Base-by-base conservation (phyloP, 2,888 invertebrate genomes). In the Aelia acuminata region DNA sequence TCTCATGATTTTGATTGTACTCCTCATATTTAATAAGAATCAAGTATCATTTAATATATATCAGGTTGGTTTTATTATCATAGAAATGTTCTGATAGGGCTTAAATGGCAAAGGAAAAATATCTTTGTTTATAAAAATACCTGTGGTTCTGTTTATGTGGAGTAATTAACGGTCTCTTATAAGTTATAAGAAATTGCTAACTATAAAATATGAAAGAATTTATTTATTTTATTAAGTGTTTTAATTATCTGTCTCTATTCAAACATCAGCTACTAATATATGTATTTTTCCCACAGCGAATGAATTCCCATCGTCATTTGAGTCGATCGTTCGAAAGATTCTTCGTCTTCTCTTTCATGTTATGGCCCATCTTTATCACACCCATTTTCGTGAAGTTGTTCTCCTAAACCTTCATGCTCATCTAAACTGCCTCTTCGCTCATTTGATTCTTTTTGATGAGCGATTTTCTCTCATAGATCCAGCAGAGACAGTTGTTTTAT, bases 291-390 rank as follows among this genome's bases (percentile, higher is more conserved):
- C 93, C 93, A 88, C 93, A 97, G 97, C 96, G 92, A 96, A 97
- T 94, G 96, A 97, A 94, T 99, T 99, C 94, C 98, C 99, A 90
- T 95, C 95, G 92, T 96, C 96, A 92, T 98, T 99, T 94, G 98
- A 98, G 94, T 95, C 96, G 92, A 97, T 97, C 93, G 98, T 98
- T 92, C 96, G 98, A 93, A 98, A 98, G 94, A 98, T 99, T 93
- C 95, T 97, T 94, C 96, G 98, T 93, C 95, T 98, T 94, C 95
- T 98, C 94, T 98, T 98, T 95, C 98, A 98, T 94, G 98, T 99
- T 93, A 95, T 99, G 94, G 98, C 98, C 93, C 99, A 99, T 94
- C 95, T 99, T 93, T 98, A 99, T 94, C 98, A 98, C 93, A 96
- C 97, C 93, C 99, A 99, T 95, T 98, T 98, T 94, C 95, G 97